Conservation (phyloP, 2,113 vertebrate genomes). For the Laterallus jamaicensis region DNA sequence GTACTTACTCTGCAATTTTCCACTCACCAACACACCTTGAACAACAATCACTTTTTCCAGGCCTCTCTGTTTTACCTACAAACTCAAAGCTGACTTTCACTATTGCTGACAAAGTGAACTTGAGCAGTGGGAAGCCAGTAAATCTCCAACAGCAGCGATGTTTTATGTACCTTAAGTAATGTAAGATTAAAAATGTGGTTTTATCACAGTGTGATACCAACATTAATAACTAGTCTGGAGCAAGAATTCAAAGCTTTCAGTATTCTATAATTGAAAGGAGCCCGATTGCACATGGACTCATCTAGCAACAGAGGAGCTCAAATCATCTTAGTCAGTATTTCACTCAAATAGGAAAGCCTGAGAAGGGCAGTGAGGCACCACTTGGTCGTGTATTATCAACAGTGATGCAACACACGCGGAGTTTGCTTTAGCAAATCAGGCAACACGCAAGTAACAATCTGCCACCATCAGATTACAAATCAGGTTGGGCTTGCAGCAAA, state of each 20-base stretch:
- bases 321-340: conserved; percentile 52
- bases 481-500: conserved; percentile 56
- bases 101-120: conserved; percentile 39
- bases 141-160: conserved; percentile 36
- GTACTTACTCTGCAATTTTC: neutral
- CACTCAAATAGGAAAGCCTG: conserved; percentile 23
- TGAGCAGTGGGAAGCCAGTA: conserved; percentile 32
- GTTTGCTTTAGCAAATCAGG: conserved; percentile 46
- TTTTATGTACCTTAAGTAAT: conserved; percentile 60
- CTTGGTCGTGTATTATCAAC: neutral
- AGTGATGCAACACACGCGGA: neutral
- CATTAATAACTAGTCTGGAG: conserved; percentile 67
- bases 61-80: neutral
- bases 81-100: conserved; percentile 31
- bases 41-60: neutral
- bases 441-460: conserved; percentile 5
- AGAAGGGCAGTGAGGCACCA: neutral
- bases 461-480: conserved; percentile 52
- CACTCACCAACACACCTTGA: neutral
- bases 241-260: conserved; percentile 65
- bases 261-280: conserved; percentile 73
- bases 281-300: conserved; percentile 27
- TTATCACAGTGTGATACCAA: conserved; percentile 66
- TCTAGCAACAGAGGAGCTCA: conserved; percentile 32
- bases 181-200: conserved; percentile 71